A percentile compares a stretch with the other conserved stretches of the same genome.
These are phyloP conservation scores for Protobothrops mucrosquamatus DNA, from an alignment of 2,113 vertebrate species.

Conservation along the genomic window DNA sequence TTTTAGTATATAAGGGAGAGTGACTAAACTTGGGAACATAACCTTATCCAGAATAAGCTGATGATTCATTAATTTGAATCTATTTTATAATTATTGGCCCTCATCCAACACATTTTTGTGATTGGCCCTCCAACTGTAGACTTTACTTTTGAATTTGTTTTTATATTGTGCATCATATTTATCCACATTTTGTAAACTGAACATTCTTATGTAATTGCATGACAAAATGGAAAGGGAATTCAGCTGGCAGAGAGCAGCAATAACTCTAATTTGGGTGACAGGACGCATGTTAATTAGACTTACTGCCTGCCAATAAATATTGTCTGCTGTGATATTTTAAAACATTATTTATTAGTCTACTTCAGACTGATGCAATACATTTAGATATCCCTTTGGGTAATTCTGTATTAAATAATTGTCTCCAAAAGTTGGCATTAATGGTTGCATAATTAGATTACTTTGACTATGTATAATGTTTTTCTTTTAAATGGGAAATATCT, in stretches of 20 bases:
- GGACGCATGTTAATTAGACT: neutral
- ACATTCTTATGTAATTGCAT: neutral
- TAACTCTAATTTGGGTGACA: conserved; percentile 19
- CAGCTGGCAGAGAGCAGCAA: conserved; percentile 9
- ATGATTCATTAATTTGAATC: neutral
- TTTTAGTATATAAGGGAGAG: neutral
- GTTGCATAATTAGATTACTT: neutral
- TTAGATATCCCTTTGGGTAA: neutral
- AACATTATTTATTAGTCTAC: neutral
- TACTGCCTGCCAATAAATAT: neutral
- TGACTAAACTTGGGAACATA: neutral
- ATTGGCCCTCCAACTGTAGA: neutral
- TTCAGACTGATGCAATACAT: neutral
- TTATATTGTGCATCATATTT: neutral
- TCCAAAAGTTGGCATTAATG: neutral
- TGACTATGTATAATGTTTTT: neutral
- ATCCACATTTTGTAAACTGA: neutral
- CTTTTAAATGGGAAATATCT: neutral
- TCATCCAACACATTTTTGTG: neutral
- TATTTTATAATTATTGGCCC: neutral
- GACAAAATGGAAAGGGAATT: neutral
- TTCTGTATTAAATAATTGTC: neutral
- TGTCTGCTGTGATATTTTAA: neutral
- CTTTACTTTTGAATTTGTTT: neutral
- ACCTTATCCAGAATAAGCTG: neutral